These are phyloP conservation scores for Probaryconus sp. DNA, from an alignment of 1,140 invertebrate genomes.

Conservation along the genomic window DNA sequence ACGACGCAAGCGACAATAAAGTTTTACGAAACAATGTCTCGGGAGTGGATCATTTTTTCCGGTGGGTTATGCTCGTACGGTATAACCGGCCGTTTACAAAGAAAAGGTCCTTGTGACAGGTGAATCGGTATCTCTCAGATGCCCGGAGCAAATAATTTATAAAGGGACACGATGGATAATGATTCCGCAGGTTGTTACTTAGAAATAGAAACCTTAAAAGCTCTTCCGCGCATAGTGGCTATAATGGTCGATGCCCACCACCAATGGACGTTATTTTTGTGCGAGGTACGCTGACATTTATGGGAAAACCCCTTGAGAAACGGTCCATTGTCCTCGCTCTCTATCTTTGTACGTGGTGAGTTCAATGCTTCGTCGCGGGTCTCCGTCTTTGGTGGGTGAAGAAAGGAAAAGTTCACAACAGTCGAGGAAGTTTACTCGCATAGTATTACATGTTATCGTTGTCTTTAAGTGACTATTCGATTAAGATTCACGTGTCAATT, in stretches of 20 bases:
- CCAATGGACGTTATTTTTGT: slow-evolving; percentile 59
- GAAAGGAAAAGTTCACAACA: slow-evolving; percentile 49
- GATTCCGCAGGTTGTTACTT: slow-evolving; percentile 61
- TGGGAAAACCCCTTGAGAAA: slow-evolving; percentile 60
- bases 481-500: slow-evolving; percentile 58
- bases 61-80: slow-evolving; percentile 37
- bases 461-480: slow-evolving; percentile 44
- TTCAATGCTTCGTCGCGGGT: slow-evolving; percentile 55
- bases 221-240: slow-evolving; percentile 49
- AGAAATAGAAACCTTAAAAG: slow-evolving; percentile 61
- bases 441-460: slow-evolving; percentile 28
- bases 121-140: slow-evolving; percentile 60
- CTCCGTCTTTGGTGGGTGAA: slow-evolving; percentile 51
- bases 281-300: slow-evolving; percentile 47
- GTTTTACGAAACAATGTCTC: slow-evolving; percentile 56
- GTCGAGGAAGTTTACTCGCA: slow-evolving; percentile 41
- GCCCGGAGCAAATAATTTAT: slow-evolving; percentile 57
- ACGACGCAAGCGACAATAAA: slow-evolving; percentile 34
- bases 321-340: slow-evolving; percentile 59
- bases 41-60: slow-evolving; percentile 47
- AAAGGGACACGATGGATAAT: slow-evolving; percentile 59
- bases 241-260: slow-evolving; percentile 54
- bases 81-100: slow-evolving; percentile 49
- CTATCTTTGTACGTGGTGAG: slow-evolving; percentile 55
- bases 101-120: slow-evolving; percentile 56